Evolutionary conservation across 2,113 vertebrate genomes (phyloP), one percentile per base, ranked within the genome.

Genomic region (Polyodon spathula): DNA sequence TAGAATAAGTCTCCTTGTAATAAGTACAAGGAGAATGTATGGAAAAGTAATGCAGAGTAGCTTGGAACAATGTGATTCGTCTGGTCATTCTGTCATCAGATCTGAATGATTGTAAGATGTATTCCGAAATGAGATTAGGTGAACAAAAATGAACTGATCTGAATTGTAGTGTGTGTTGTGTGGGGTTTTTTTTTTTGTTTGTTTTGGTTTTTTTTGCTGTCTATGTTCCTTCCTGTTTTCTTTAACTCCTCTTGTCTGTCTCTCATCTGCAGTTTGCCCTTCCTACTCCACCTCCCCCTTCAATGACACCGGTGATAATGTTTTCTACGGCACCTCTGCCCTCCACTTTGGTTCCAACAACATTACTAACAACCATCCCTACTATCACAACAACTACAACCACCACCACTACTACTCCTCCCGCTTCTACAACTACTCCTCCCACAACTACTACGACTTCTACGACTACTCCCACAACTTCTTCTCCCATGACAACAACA

Each of bases 251-350:
- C 66, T 38, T 63, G 65, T 60, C 61, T 63, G 41, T 61, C 53
- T 40, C 53, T 64, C 59, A 42, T 38, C 48, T 27, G 40, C 72
- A 86, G 84, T 86, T 83, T 71, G 78, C 81, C 78, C 75, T 84
- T 58, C 83, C 81, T 58, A 77, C 78, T 73, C 78, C 81, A 54
- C 69, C 77, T 58, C 78, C 76, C 53, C 74, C 73, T 72, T 82
- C 80, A 40, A 67, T 69, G 43, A 71, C 6, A 3, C 14, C 68
- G 59, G 63, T 64, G 59, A 40, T 66, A 60, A 66, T 55, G 16
- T 27, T 64, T 15, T 68, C 72, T 48, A 66, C 72, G 6, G 67
- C 73, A 51, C 37, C 78, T 1, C 27, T 56, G 0, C 56, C 57
- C 56, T 67, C 63, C 9, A 61, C 79, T 40, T 62, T 46, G 51